Conservation (phyloP, 2,797 vertebrate species). For the Hephaestus fuliginosus region DNA sequence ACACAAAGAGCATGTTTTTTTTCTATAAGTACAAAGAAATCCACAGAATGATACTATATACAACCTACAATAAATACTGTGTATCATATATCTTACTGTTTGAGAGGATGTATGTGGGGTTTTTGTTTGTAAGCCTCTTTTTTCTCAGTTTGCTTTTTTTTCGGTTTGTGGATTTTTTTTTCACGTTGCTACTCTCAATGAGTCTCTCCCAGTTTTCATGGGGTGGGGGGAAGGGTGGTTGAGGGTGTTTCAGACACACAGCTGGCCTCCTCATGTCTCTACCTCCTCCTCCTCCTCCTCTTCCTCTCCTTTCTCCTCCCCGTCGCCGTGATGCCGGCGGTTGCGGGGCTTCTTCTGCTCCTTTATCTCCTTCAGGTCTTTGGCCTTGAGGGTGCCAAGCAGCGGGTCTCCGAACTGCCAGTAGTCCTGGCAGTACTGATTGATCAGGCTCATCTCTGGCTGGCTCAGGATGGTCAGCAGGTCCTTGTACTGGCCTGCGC, state of each 20-base stretch:
- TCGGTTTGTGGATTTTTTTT: constrained; percentile 69
- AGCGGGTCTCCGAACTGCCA: constrained; percentile 92
- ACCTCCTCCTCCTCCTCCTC: constrained; percentile 78
- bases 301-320: constrained; percentile 84
- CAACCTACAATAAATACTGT: constrained; percentile 96
- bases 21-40: constrained; percentile 89
- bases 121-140: constrained; percentile 65
- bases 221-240: constrained; percentile 37
- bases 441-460: constrained; percentile 97
- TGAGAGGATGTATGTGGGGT: constrained; percentile 72
- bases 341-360: constrained; percentile 98
- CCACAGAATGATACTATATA: constrained; percentile 91
- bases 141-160: constrained; percentile 65
- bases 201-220: constrained; percentile 81
- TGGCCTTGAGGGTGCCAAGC: constrained; percentile 86
- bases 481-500: constrained; percentile 91
- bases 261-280: constrained; percentile 90
- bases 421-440: constrained; percentile 99
- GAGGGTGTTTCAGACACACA: constrained; percentile 59
- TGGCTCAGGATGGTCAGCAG: constrained; percentile 96
- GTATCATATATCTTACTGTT: constrained; percentile 86
- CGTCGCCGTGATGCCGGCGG: constrained; percentile 91
- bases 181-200: constrained; percentile 69
- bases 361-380: constrained; percentile 92
- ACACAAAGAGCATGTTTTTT: constrained; percentile 85